These are phyloP conservation scores for Fregata magnificens DNA, from an alignment of 2,113 vertebrate species.

Conservation along the genomic window DNA sequence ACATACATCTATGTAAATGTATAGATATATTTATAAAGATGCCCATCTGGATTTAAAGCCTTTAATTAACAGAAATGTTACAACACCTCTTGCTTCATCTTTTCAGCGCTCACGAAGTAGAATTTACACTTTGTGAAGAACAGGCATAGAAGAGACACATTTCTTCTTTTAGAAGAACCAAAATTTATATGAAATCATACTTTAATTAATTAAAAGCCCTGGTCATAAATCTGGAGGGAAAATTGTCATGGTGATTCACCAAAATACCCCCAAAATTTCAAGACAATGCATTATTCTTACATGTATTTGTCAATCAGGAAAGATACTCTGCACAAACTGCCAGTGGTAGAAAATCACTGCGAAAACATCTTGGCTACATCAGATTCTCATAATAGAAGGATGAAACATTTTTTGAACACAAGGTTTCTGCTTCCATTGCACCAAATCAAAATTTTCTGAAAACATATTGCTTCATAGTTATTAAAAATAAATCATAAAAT, in stretches of 20 bases:
- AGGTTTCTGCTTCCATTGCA: not conserved
- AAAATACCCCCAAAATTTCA: too few relatives aligned
- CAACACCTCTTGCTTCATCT: not conserved
- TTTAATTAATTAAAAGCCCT: not conserved
- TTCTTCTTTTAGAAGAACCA: not conserved
- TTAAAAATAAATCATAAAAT: slow-evolving; percentile 35
- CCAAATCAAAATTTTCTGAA: slow-evolving; percentile 20
- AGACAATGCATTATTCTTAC: not conserved
- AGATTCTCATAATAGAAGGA: not conserved
- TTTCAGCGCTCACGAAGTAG: not conserved
- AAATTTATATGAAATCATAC: not conserved
- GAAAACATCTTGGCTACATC: not conserved
- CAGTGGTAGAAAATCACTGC: not conserved
- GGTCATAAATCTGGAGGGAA: not conserved
- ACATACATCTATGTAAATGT: not conserved
- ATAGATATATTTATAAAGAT: not conserved
- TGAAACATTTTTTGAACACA: not conserved
- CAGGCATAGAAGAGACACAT: not conserved
- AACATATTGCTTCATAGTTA: slow-evolving; percentile 31
- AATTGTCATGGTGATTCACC: not conserved
- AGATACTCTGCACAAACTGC: not conserved
- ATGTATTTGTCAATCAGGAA: not conserved
- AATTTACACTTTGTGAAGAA: not conserved
- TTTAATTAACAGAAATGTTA: not conserved
- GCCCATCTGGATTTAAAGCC: not conserved